A percentile compares a stretch with the other conserved stretches of the same genome.
These are phyloP conservation scores for Pogonognathellus flavescens DNA, from an alignment of 1,140 invertebrate species.

Conservation along the genomic window DNA sequence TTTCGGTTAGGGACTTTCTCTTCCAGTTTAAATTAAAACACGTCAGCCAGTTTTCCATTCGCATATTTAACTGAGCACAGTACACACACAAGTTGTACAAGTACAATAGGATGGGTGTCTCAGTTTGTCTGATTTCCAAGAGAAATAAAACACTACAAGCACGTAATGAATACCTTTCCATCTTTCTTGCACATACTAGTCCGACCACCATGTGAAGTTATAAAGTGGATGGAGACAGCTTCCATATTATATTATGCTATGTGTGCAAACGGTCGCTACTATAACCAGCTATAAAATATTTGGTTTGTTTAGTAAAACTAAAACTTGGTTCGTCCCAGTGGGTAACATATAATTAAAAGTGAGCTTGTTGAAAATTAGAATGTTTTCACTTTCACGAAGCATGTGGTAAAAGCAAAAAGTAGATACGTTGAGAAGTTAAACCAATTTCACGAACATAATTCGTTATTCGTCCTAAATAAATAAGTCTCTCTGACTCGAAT, in stretches of 20 bases:
- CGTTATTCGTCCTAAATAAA: no score
- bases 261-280: neutral
- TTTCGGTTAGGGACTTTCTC: neutral
- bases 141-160: slow-evolving; percentile 11
- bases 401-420: no score
- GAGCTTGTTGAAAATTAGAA: slow-evolving; percentile 2
- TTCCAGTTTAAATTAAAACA: slow-evolving; percentile 20
- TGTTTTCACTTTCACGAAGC: neutral
- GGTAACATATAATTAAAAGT: neutral
- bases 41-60: slow-evolving; percentile 17
- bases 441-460: no score
- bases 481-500: no score
- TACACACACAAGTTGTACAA: no score
- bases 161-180: slow-evolving; percentile 6
- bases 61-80: neutral
- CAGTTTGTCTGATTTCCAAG: neutral
- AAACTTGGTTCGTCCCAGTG: neutral
- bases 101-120: neutral
- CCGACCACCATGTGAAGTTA: neutral
- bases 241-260: no score
- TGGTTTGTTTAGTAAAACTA: neutral
- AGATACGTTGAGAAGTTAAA: no score
- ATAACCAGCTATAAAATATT: neutral
- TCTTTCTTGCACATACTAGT: neutral
- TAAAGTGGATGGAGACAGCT: neutral